Evolutionary conservation across 2,113 vertebrate genomes (phyloP), one percentile per base, ranked within the genome.

Genomic region (Coreoperca whiteheadi): DNA sequence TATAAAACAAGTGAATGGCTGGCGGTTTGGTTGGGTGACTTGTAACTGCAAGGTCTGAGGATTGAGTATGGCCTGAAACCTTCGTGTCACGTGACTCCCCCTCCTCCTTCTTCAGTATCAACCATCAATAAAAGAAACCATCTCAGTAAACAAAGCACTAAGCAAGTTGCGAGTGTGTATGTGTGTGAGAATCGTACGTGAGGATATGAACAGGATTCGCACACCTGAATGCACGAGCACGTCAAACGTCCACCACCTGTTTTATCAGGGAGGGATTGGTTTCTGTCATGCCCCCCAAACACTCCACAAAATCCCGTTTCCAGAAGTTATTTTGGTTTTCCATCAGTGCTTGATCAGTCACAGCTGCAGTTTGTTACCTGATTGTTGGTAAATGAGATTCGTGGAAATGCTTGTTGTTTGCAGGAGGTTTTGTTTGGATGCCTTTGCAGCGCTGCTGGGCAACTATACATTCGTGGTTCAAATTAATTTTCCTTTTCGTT

Each of bases 231-330:
- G 28, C 46, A 56, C 56, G 57, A 32, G 66, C 46, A 56, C 10
- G 10, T 60, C 71, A 79, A 82, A 85, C 53, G 72, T 74, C 48
- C 77, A 46, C 72, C 88, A 91, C 90, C 90, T 91, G 91, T 85
- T 91, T 91, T 56, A 50, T 80, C 64, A 50, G 65, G 21, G 79
- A 41, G 2, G 12, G 76, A n/a, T 63, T 59, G 2, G 46, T 74
- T 72, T 79, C 68, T 34, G 61, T 82, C 46, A 7, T 8, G 50
- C 3, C 61, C 37, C 32, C 28, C 48, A n/a, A 60, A 53, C 12
- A 30, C 25, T 28, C 23, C 68, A 46, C 32, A 39, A 67, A 85
- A 82, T 66, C 61, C 63, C 51, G 60, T 81, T 75, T 80, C 30
- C 20, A 32, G 15, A 34, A 60, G 50, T 83, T n/a, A 12, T 53